phyloP scores from a whole-genome alignment of 2,888 invertebrate genomes.

The Chaetogeoica ovagalla region DNA sequence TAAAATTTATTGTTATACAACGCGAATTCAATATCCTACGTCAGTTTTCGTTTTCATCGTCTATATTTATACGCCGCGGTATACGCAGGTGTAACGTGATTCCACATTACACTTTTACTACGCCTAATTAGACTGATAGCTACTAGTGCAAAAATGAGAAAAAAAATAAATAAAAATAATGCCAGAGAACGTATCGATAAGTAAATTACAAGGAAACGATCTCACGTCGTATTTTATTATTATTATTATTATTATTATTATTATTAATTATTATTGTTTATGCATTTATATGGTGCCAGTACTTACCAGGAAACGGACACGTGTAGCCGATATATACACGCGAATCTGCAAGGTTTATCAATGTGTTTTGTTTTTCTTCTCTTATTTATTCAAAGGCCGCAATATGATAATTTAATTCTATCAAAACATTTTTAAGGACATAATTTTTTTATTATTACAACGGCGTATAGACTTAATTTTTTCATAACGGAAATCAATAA shows the following conservation, averaged over 20 bases:
- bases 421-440: neutral
- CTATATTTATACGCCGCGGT: neutral
- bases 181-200: neutral
- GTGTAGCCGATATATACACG: neutral
- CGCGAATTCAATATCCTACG: neutral
- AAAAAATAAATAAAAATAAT: no score
- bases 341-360: neutral
- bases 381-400: neutral
- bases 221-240: no score
- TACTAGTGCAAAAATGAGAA: neutral
- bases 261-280: no score
- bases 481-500: no score
- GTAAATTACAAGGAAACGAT: neutral
- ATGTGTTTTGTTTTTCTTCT: neutral
- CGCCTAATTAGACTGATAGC: conserved; percentile 1
- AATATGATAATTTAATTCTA: neutral
- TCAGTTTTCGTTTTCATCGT: neutral
- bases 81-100: neutral
- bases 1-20: neutral
- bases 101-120: no score
- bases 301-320: neutral
- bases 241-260: no score
- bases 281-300: no score
- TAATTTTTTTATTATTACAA: no score
- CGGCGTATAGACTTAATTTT: no score